phyloP scores from a whole-genome alignment of 2,888 invertebrate species.

The Polydesmus complanatus region DNA sequence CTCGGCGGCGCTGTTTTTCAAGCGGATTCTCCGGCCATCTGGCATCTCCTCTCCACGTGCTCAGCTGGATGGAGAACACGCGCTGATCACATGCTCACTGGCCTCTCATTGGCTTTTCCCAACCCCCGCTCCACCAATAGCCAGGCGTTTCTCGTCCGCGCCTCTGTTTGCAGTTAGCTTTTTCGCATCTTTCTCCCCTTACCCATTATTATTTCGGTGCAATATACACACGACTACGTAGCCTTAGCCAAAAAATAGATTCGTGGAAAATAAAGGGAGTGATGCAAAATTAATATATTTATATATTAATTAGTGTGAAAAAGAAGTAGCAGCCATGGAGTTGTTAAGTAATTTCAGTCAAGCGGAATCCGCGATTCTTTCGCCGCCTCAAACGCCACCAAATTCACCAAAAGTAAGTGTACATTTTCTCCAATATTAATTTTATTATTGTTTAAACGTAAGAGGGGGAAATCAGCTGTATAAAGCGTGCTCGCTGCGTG shows the following conservation, averaged over 20 bases:
- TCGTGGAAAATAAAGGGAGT: too few species aligned
- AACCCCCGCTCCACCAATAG: conserved; percentile 50
- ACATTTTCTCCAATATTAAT: not conserved
- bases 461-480: not conserved
- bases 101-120: conserved; percentile 43
- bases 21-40: not conserved
- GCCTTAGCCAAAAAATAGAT: too few species aligned
- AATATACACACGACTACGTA: not conserved
- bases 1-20: too few species aligned
- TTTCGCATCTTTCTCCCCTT: not conserved
- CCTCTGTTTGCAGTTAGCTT: conserved; percentile 3
- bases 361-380: not conserved
- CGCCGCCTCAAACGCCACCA: conserved; percentile 11
- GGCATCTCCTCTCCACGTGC: conserved; percentile 11
- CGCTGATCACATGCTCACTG: conserved; percentile 20
- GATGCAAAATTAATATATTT: not conserved
- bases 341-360: not conserved
- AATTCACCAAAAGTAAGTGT: conserved; percentile 8
- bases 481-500: too few species aligned
- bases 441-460: not conserved
- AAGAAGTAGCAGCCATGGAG: not conserved
- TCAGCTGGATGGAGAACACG: conserved; percentile 7
- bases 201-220: not conserved
- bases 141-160: conserved; percentile 36
- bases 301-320: not conserved